These are phyloP conservation scores for Xanthorhoe designata DNA, from an alignment of 2,888 invertebrate species.

Conservation along the genomic window DNA sequence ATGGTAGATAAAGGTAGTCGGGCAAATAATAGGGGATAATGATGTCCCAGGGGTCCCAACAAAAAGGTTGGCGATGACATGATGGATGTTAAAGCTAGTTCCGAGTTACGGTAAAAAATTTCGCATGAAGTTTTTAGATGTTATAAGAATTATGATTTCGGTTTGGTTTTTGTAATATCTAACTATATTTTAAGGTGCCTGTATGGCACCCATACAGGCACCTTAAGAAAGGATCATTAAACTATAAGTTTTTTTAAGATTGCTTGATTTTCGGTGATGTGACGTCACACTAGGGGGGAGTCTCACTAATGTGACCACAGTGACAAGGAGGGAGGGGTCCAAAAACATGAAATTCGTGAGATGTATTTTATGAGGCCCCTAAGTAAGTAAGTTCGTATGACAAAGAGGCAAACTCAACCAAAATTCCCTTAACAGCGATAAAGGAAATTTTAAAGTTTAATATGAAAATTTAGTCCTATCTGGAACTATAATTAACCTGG, in stretches of 20 bases:
- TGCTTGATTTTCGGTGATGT: too few species aligned
- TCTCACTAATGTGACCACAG: too few species aligned
- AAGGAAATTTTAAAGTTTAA: not conserved
- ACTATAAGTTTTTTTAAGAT: too few species aligned
- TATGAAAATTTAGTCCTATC: constrained; percentile 18
- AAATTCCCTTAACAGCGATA: too few species aligned
- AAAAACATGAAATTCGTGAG: too few species aligned
- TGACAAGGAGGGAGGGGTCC: too few species aligned
- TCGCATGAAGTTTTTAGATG: constrained; percentile 15
- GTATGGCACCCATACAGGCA: too few species aligned
- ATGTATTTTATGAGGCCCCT: too few species aligned
- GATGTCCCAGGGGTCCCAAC: constrained; percentile 44
- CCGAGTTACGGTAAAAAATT: constrained; percentile 21
- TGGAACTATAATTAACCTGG: constrained; percentile 39
- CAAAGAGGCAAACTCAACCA: too few species aligned
- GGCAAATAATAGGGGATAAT: constrained; percentile 48
- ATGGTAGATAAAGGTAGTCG: constrained; percentile 45
- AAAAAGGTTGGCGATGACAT: constrained; percentile 51
- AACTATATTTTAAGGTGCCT: not conserved
- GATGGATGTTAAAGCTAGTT: constrained; percentile 41
- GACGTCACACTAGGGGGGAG: too few species aligned
- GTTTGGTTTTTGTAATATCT: not conserved
- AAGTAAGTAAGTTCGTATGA: too few species aligned
- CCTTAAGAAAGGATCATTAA: too few species aligned
- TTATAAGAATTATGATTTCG: not conserved